Base-by-base conservation (phyloP, 2,113 vertebrate genomes). In the Physeter macrocephalus region DNA sequence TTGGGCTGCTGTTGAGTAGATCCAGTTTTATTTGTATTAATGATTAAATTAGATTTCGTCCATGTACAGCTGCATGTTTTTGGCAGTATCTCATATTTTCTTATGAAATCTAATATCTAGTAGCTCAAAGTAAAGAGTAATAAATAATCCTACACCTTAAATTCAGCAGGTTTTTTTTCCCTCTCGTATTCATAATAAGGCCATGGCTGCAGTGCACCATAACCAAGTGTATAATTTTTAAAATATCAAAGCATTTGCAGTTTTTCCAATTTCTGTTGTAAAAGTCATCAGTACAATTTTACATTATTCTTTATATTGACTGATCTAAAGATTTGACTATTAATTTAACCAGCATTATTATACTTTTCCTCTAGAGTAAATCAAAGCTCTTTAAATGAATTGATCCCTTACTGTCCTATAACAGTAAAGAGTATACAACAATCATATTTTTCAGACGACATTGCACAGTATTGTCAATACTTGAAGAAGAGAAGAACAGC, bases 401-500 rank as follows among this genome's bases (percentile, higher is more conserved):
- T 94, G 94, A 94, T 98, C 43, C 82, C 97, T 88, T 88, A 72
- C 46, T 95, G 49, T 97, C 98, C 88, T 92, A 6, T 92, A 96
- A 96, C 97, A 98, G 97, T 97, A 80, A 94, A 81, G 64, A 97
- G 34, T 85, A 95, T 96, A 95, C 94, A 91, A 78, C 90, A 80
- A 90, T 97, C 94, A 74, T 94, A 92, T 98, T 98, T 97, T 96
- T 95, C 91, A 97, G 95, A 92, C 91, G 94, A 15, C 67, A 36
- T 85, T 80, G 64, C 64, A 88, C 59, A 69, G 80, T 64, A 92
- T 90, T 92, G 69, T 96, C 97, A 84, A 95, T 97, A 97, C 46
- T 93, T 64, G 39, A 84, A 90, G 39, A 86, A 90, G 94, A 74
- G 97, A 92, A 78, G 39, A 97, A 92, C 96, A 97, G 91, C 96